A percentile compares a stretch with the other conserved stretches of the same genome.
phyloP scores from a whole-genome alignment of 2,113 vertebrate genomes.

The Solea senegalensis region DNA sequence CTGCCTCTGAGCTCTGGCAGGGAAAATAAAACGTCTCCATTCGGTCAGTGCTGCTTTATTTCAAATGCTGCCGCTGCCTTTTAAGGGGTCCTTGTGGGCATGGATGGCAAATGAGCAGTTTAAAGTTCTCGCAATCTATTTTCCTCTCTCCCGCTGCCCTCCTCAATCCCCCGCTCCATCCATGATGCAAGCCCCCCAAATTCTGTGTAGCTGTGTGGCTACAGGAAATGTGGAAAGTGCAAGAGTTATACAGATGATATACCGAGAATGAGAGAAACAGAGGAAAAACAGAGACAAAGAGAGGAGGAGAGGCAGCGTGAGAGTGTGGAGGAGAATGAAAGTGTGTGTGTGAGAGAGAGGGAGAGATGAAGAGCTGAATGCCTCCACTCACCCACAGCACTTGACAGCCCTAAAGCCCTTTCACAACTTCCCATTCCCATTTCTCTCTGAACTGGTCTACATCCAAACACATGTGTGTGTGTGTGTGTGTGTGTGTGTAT shows the following conservation, averaged over 20 bases:
- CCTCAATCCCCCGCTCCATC: constrained; percentile 32
- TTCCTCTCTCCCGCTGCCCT: constrained; percentile 25
- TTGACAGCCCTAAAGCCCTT: constrained; percentile 60
- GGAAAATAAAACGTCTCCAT: constrained; percentile 82
- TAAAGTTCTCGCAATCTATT: constrained; percentile 72
- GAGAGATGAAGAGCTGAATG: constrained; percentile 60
- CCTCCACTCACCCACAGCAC: constrained; percentile 55
- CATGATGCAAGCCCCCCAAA: constrained; percentile 59
- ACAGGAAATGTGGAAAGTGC: constrained; percentile 51
- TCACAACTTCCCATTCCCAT: constrained; percentile 64
- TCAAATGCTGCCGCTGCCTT: constrained; percentile 82
- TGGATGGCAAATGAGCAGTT: constrained; percentile 66
- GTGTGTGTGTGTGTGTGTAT: constrained; percentile 28
- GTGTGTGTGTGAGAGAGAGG: constrained; percentile 13
- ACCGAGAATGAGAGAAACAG: constrained; percentile 22
- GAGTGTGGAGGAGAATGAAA: constrained; percentile 46
- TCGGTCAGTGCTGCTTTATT: constrained; percentile 84
- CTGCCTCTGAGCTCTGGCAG: constrained; percentile 82
- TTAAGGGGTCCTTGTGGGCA: constrained; percentile 68
- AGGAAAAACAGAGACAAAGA: constrained; percentile 26
- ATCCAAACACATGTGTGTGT: constrained; percentile 57
- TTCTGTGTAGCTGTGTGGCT: constrained; percentile 53
- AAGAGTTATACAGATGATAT: constrained; percentile 15
- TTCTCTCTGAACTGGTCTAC: constrained; percentile 54
- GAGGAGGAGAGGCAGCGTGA: constrained; percentile 27